Evolutionary conservation across 1,140 invertebrate species (phyloP), one percentile per base, ranked within the genome.

Genomic region (Octopus sinensis): DNA sequence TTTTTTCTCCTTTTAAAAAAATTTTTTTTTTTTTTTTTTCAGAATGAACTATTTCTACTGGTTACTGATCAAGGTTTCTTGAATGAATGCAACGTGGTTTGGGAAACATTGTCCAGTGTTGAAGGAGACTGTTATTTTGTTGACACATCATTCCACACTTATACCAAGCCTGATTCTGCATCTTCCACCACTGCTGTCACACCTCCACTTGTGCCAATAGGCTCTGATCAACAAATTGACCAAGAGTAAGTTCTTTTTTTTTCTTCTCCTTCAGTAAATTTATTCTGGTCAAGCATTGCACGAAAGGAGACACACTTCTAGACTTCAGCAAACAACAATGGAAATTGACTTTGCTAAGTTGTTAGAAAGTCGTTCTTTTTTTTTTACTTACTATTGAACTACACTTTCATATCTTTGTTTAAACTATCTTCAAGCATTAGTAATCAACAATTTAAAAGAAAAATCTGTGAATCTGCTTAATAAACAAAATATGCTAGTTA

Each of bases 21-120:
- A 23, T 71, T 73, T 13, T 73, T 73, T 73, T 73, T 73, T 76
- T 56, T 79, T 79, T 75, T 80, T 79, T 88, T 89, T 43, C 88
- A 93, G 92, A 89, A 91, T 86, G 90, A 93, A 82, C 84, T 93
- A n/a, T 93, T 92, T 84, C 89, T 92, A 84, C 86, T 93, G 43
- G 92, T 93, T 6, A 93, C 93, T 43, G 93, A 94, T 87, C 93
- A 93, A 85, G 93, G 93, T 9, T 93, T 93, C 88, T 88, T 93
- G 7, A 91, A 89, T 78, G 93, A 93, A 83, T 86, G 85, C 53
- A 90, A 90, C 82, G 91, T 93, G 4, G 92, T 93, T 10, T 93
- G 93, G 93, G 93, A 94, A 88, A 93, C 93, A 13, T 86, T 94
- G 53, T 90, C 90, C 53, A 93, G 92, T 84, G 92, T 94, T 56